Percentiles rank a stretch among this genome's conserved stretches.
Conservation (phyloP, 1,140 invertebrate species). For the Planococcus citri region DNA sequence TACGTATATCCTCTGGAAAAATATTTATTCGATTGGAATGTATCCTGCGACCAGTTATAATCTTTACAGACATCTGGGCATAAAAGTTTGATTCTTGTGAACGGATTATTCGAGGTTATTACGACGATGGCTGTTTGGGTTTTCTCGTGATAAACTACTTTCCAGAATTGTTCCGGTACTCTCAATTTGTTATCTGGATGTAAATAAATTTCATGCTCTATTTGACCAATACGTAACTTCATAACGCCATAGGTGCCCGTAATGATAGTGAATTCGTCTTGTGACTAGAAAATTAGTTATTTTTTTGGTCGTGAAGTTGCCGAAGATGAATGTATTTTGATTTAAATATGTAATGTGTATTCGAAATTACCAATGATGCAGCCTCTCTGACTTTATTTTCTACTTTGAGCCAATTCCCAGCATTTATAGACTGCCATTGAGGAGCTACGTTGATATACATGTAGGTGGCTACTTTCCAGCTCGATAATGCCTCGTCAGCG, state of each 20-base stretch:
- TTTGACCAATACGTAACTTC: not conserved
- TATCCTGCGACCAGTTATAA: not conserved
- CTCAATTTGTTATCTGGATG: not conserved
- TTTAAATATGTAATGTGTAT: too few relatives aligned
- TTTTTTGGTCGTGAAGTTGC: too few relatives aligned
- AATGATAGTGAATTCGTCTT: not conserved
- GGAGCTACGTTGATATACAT: conserved; percentile 41
- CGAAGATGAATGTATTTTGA: not conserved
- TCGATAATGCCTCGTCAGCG: conserved; percentile 38
- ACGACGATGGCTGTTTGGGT: not conserved
- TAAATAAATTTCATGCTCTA: not conserved
- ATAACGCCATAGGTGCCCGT: not conserved
- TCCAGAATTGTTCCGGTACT: not conserved
- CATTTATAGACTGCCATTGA: conserved; percentile 38
- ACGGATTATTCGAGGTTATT: conserved; percentile 12
- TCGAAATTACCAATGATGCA: conserved; percentile 21
- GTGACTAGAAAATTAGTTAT: not conserved
- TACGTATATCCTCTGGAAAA: not conserved
- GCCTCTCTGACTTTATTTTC: conserved; percentile 32
- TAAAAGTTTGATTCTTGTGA: not conserved
- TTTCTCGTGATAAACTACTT: not conserved
- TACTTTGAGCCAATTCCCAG: conserved; percentile 38
- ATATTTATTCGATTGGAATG: not conserved
- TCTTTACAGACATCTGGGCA: not conserved
- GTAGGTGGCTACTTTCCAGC: conserved; percentile 38